Base-by-base conservation (phyloP, 1,140 invertebrate species). In the Epicauta chinensis region DNA sequence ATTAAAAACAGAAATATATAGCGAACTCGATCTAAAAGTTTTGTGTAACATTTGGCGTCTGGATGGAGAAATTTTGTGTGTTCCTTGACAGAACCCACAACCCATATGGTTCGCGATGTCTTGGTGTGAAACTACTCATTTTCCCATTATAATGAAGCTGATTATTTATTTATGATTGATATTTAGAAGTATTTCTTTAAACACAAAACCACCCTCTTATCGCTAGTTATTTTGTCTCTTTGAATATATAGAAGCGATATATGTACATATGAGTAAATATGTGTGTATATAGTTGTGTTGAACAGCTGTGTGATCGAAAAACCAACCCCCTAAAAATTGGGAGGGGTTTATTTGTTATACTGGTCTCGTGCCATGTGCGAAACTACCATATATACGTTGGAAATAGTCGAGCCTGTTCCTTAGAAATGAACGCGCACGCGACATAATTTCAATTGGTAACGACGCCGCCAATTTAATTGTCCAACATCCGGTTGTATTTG, bases 401-500 rank as follows among this genome's bases (percentile, higher is more conserved):
- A 16, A 47, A 46, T 46, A 47, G 45, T 47, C 29, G 45, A 16
- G 35, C 38, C 38, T 37, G 34, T 38, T 47, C 45, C 17, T 47
- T 47, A 47, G 45, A 47, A 47, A 47, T 47, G 23, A 23, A 47
- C 50, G 54, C 55, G 57, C 51, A 56, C 53, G 57, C 53, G 51
- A 59, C 51, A 54, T 51, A 55, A 48, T 51, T 45, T 45, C 49
- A 38, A 58, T 52, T 47, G 34, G 36, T 36, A 13, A 32, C 29
- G 36, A 32, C 43, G 23, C 45, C 46, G 32, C 32, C 32, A 34
- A 34, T 34, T 34, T 34, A 35, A 58, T 52, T 54, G 45, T 38
- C 35, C 47, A 41, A 37, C 40, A 37, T 45, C 35, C 46, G 42
- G 37, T 38, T 45, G 32, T 39, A 16, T 13, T 16, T 36, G 29